phyloP scores from a whole-genome alignment of 1,140 invertebrate species.

The Watersipora subatra region DNA sequence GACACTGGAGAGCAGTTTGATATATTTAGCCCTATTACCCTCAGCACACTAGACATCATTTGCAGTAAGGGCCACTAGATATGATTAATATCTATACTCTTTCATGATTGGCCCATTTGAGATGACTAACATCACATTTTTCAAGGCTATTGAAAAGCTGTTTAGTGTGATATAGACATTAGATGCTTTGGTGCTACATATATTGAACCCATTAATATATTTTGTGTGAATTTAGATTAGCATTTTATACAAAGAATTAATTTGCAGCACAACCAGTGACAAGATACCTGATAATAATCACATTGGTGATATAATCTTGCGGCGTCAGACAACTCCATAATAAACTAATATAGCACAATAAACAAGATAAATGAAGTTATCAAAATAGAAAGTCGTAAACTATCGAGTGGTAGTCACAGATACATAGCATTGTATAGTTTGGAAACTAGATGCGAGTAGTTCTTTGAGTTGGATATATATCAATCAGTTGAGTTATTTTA shows the following conservation, averaged over 20 bases:
- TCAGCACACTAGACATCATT: constrained; percentile 75
- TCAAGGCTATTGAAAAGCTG: too few relatives aligned
- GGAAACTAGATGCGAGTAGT: background rate
- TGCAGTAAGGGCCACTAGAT: too few relatives aligned
- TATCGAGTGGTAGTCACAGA: background rate
- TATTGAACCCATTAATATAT: background rate
- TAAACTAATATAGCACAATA: too few relatives aligned
- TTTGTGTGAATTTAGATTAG: background rate
- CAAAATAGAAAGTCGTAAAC: background rate
- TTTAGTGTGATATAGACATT: background rate
- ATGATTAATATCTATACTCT: background rate
- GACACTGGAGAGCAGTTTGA: constrained; percentile 52
- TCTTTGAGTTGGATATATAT: background rate
- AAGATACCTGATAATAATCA: too few relatives aligned
- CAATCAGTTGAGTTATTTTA: background rate
- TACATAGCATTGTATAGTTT: background rate
- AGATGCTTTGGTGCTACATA: background rate
- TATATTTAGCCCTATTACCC: constrained; percentile 60
- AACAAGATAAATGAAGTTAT: background rate
- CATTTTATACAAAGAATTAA: background rate
- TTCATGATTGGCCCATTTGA: too few relatives aligned
- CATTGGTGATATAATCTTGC: too few relatives aligned
- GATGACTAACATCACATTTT: too few relatives aligned
- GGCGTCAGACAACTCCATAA: too few relatives aligned
- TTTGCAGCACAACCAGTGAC: too few relatives aligned